A percentile compares a stretch with the other conserved stretches of the same genome.
These are phyloP conservation scores for Pangasius larnaudii DNA, from an alignment of 2,797 vertebrate genomes.

Conservation along the genomic window DNA sequence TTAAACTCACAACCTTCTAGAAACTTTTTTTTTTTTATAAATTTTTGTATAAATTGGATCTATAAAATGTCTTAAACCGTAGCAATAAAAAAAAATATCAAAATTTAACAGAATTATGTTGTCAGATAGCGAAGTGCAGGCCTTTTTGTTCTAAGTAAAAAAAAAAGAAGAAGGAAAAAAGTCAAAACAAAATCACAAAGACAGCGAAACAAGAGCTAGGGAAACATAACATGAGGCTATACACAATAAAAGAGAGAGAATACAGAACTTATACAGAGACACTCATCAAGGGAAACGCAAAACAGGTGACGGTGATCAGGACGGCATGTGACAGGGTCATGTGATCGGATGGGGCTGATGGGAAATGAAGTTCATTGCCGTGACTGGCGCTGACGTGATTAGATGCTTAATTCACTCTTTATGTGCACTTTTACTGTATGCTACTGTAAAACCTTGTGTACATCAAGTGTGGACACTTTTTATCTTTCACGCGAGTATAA, in stretches of 20 bases:
- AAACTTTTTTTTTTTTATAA: no score
- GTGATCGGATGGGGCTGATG: not conserved
- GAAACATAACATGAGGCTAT: not conserved
- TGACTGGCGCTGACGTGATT: not conserved
- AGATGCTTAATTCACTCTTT: not conserved
- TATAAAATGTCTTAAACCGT: no score
- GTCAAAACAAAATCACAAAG: not conserved
- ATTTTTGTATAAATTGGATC: no score
- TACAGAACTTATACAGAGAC: not conserved
- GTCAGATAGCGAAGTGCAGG: no score
- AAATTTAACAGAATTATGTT: no score
- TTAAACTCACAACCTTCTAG: no score
- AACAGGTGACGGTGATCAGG: not conserved
- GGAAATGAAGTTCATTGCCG: not conserved
- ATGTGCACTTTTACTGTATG: not conserved
- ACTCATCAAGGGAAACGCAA: not conserved
- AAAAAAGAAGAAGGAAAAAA: not conserved
- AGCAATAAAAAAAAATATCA: no score
- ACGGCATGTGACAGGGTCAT: not conserved
- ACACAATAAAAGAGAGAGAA: not conserved
- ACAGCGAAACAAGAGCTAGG: not conserved
- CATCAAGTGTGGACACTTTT: not conserved
- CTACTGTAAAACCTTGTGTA: not conserved
- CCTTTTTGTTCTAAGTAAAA: not conserved
- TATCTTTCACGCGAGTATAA: not conserved